These are phyloP conservation scores for Pygocentrus nattereri DNA, from an alignment of 2,797 vertebrate genomes.

Conservation along the genomic window DNA sequence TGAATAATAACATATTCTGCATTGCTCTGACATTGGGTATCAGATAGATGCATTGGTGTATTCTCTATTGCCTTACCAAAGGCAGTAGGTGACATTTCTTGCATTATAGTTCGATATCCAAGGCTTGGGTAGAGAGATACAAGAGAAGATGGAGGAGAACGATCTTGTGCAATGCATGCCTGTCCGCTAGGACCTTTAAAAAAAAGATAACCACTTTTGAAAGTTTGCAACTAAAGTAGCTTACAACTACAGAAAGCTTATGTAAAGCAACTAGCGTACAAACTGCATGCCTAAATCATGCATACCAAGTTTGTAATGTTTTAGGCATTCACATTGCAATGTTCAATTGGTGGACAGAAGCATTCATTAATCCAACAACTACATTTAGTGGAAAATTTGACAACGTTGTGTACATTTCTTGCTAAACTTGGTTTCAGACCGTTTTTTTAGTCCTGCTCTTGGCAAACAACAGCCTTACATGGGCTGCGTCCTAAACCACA, in stretches of 20 bases:
- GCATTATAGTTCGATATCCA: conserved; percentile 92
- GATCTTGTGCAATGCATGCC: conserved; percentile 78
- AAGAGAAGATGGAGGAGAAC: conserved; percentile 77
- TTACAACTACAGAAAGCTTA: not conserved
- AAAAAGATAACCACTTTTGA: not conserved
- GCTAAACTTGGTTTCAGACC: no score
- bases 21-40: not conserved
- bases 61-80: conserved; percentile 78
- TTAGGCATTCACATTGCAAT: no score
- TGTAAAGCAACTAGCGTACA: not conserved
- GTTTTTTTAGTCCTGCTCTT: no score
- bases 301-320: no score
- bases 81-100: conserved; percentile 92
- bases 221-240: not conserved
- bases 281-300: no score
- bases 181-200: conserved; percentile 89
- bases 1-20: no score
- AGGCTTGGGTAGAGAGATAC: conserved; percentile 82
- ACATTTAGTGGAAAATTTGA: not conserved
- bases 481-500: no score
- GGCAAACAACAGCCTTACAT: no score
- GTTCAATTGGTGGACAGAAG: not conserved
- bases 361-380: not conserved
- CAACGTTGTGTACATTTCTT: no score
- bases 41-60: not conserved